These are phyloP conservation scores for Acrocephalus arundinaceus DNA, from an alignment of 2,113 vertebrate genomes.

Conservation along the genomic window DNA sequence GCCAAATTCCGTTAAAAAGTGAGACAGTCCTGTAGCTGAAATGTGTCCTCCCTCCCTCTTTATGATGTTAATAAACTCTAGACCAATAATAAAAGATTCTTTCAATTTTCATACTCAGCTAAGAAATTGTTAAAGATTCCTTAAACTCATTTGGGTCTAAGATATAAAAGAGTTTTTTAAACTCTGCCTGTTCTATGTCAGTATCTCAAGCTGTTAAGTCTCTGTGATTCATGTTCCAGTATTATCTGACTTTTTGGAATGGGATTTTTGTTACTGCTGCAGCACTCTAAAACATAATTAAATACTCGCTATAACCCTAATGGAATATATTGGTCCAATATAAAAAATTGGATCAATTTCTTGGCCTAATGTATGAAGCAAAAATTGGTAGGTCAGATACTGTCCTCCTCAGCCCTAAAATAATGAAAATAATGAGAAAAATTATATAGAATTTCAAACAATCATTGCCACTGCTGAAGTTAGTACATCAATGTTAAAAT, in stretches of 20 bases:
- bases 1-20: neutral
- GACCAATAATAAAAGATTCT: neutral
- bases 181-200: neutral
- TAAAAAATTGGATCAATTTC: neutral
- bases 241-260: neutral
- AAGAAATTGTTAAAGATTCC: neutral
- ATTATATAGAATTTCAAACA: neutral
- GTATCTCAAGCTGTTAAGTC: neutral
- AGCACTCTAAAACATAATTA: neutral
- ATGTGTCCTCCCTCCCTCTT: neutral
- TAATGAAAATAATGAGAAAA: neutral
- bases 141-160: neutral
- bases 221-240: neutral
- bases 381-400: neutral
- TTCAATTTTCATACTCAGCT: neutral
- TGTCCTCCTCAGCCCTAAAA: neutral
- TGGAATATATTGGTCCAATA: neutral
- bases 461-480: neutral
- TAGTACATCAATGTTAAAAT: neutral
- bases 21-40: neutral
- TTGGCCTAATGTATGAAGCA: neutral
- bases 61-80: neutral
- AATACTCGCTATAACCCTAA: neutral
- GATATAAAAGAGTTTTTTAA: neutral
- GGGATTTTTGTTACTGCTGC: neutral